Evolutionary conservation across 2,113 vertebrate genomes (phyloP), one percentile per base, ranked within the genome.

Genomic region (Mastomys coucha): DNA sequence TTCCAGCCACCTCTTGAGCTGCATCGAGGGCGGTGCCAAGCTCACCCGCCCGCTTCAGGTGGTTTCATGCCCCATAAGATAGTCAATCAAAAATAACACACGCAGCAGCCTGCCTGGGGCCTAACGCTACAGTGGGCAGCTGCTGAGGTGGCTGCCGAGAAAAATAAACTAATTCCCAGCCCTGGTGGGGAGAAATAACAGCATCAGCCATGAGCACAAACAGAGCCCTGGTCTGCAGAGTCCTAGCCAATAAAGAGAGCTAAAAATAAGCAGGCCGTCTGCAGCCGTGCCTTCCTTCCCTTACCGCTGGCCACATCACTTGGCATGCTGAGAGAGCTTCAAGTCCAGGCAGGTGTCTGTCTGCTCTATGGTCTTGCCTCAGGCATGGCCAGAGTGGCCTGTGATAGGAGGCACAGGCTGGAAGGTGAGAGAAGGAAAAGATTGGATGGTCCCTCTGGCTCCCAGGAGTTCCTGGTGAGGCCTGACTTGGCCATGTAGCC

Each of bases 101-200:
- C 82, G 45, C 39, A 56, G 93, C 93, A 51, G 42, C 82, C 94
- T 96, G 92, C 82, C 95, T 1, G 0, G 33, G 95, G 86, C 89
- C 90, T 65, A 88, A 80, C 0, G 1, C 91, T 24, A n/a, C 86
- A 36, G 84, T 4, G 0, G 82, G 76, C 26, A 12, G 75, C 81
- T 81, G 88, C 95, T 88, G 95, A 97, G 91, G 69, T 81, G 75
- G 70, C 97, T 95, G 96, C 95, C 88, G 78, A 84, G 72, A 76
- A 96, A 96, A 88, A 92, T 63, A 95, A 96, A 93, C 73, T 56
- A 89, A 92, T 97, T 94, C 96, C 95, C 96, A 76, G 88, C 76
- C 72, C 73, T 36, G 65, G 90, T 31, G 42, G 96, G 81, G 73
- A 97, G 96, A 95, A 94, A 58, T 45, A 45, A 80, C 93, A 77